Conservation (phyloP, 2,797 vertebrate species). For the Sciurus vulgaris region DNA sequence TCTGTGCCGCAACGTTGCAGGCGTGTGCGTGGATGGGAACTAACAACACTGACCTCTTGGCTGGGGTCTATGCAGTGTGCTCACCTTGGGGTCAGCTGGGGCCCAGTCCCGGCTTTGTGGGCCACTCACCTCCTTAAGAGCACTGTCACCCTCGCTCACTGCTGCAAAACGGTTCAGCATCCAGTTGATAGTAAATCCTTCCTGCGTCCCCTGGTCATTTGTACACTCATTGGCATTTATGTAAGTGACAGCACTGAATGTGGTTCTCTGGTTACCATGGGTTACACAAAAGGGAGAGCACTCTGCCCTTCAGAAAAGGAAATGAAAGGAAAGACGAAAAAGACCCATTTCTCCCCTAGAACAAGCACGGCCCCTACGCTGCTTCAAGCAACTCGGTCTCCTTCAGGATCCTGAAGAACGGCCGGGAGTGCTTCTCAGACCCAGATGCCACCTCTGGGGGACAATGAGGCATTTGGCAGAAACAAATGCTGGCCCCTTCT, state of each 20-base stretch:
- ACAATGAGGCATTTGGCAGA: background rate
- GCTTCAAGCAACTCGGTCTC: background rate
- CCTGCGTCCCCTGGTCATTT: background rate
- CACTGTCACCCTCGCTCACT: accelerated
- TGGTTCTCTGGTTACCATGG: background rate
- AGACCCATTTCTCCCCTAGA: background rate
- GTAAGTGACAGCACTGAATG: background rate
- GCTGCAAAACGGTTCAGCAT: background rate
- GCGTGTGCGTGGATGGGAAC: background rate
- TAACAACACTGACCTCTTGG: background rate
- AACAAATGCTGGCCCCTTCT: background rate
- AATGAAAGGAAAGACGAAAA: background rate
- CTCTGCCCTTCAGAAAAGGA: background rate
- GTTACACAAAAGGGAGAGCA: conserved; percentile 38
- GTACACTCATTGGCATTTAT: background rate
- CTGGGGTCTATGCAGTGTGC: accelerated
- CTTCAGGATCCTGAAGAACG: background rate
- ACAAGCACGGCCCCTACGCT: background rate
- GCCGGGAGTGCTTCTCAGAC: background rate
- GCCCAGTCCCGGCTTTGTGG: background rate
- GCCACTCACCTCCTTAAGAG: background rate
- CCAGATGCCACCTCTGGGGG: background rate
- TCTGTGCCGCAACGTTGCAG: background rate
- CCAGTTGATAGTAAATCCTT: accelerated
- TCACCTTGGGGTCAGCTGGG: background rate